Conservation (phyloP, 2,113 vertebrate genomes). For the Ancistrus triradiatus region DNA sequence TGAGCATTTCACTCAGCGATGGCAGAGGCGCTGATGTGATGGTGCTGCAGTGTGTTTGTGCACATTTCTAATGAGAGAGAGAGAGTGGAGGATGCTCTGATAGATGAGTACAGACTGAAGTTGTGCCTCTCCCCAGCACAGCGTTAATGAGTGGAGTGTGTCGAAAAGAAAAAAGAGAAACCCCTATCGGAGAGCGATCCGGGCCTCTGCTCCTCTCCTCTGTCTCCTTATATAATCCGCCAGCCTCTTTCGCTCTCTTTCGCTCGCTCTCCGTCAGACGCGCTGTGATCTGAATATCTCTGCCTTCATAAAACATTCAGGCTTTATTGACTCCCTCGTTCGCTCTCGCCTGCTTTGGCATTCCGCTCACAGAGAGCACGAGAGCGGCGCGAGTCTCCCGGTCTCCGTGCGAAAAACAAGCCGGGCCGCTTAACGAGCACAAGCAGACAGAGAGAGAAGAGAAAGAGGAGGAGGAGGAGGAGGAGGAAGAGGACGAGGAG, state of each 20-base stretch:
- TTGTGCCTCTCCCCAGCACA: slow-evolving; percentile 7
- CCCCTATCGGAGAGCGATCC: slow-evolving; percentile 60
- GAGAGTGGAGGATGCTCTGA: slow-evolving; percentile 23
- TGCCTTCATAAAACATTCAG: slow-evolving; percentile 89
- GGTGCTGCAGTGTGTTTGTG: slow-evolving; percentile 6
- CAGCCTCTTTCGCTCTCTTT: slow-evolving; percentile 53
- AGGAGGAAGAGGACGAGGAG: background rate
- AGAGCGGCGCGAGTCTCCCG: slow-evolving; percentile 44
- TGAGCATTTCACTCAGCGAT: background rate
- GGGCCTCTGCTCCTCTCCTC: slow-evolving; percentile 55
- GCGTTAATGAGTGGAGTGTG: slow-evolving; percentile 60
- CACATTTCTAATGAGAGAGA: slow-evolving; percentile 17
- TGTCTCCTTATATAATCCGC: slow-evolving; percentile 71
- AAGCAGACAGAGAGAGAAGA: slow-evolving; percentile 15
- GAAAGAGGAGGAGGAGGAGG: slow-evolving; percentile 1
- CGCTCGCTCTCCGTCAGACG: slow-evolving; percentile 51
- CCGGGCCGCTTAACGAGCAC: slow-evolving; percentile 34
- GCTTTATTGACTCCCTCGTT: slow-evolving; percentile 76
- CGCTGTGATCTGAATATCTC: slow-evolving; percentile 86
- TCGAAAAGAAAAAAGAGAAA: slow-evolving; percentile 35
- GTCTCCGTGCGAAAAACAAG: slow-evolving; percentile 41
- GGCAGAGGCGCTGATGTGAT: background rate
- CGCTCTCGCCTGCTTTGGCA: slow-evolving; percentile 60
- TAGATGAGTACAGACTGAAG: slow-evolving; percentile 27
- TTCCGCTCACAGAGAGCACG: slow-evolving; percentile 59